Evolutionary conservation across 2,888 invertebrate genomes (phyloP).

Genomic region (Megastigmus dorsalis): DNA sequence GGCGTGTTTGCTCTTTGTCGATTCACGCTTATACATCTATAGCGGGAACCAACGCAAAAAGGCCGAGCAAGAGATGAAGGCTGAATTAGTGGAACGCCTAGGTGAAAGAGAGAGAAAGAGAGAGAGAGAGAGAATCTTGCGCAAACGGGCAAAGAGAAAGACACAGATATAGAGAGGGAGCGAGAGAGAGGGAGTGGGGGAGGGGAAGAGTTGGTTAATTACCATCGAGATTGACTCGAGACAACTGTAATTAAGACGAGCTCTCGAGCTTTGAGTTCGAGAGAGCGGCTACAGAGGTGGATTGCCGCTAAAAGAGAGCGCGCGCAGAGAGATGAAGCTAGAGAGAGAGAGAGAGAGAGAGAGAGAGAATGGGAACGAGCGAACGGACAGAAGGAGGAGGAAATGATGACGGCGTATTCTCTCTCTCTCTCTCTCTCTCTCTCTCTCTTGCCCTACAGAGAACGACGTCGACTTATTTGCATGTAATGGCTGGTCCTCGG

Average conservation of each 20-base stretch:
- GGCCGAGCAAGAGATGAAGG: not conserved
- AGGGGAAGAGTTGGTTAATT: slow-evolving; percentile 64
- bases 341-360: slow-evolving; percentile 39
- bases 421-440: no score
- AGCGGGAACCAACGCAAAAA: not conserved
- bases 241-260: slow-evolving; percentile 73
- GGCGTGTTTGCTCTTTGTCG: slow-evolving; percentile 18
- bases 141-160: not conserved
- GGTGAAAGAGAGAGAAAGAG: not conserved
- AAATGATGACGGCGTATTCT: slow-evolving; percentile 51
- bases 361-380: slow-evolving; percentile 5
- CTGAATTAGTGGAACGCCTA: not conserved
- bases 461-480: slow-evolving; percentile 67
- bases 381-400: slow-evolving; percentile 46
- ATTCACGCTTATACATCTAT: not conserved
- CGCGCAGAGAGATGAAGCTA: slow-evolving; percentile 28
- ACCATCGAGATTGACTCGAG: slow-evolving; percentile 74
- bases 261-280: slow-evolving; percentile 64
- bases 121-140: not conserved
- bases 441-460: no score
- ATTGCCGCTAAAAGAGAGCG: slow-evolving; percentile 9
- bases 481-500: slow-evolving; percentile 63
- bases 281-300: slow-evolving; percentile 10
- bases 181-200: not conserved
- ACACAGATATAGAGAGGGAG: not conserved